A percentile compares a stretch with the other conserved stretches of the same genome.
Conservation (phyloP, 2,113 vertebrate genomes). For the Monopterus albus region DNA sequence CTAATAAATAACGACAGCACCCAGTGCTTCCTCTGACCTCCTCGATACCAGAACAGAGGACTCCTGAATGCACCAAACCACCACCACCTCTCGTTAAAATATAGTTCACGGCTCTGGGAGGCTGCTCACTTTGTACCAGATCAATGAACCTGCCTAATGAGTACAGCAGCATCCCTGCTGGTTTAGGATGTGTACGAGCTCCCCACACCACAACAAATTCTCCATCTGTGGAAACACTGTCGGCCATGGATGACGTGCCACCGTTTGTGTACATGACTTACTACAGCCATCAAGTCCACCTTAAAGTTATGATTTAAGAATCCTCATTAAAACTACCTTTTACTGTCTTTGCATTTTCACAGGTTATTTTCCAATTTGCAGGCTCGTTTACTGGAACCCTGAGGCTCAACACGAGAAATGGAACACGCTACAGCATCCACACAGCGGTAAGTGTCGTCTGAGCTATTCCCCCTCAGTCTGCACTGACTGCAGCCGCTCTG, state of each 20-base stretch:
- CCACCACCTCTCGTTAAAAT: background rate
- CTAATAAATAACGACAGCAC: background rate
- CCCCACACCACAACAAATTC: background rate
- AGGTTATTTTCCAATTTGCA: background rate
- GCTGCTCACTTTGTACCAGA: background rate
- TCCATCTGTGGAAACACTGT: background rate
- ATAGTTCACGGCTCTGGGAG: background rate
- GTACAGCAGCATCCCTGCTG: too few species aligned
- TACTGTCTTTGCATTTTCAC: conserved; percentile 11
- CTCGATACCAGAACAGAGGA: background rate
- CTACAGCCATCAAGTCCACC: too few species aligned
- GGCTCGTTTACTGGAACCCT: background rate
- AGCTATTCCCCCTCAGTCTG: background rate
- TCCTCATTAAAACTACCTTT: too few species aligned
- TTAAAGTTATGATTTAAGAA: background rate
- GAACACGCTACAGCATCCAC: conserved; percentile 14
- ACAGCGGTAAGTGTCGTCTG: background rate
- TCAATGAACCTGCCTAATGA: background rate
- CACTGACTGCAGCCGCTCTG: conserved; percentile 20
- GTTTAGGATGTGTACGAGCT: background rate
- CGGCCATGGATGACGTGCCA: background rate
- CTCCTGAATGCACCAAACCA: background rate
- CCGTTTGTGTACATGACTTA: background rate
- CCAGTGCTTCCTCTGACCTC: background rate
- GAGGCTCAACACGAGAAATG: background rate